Percentiles rank a stretch among this genome's conserved stretches.
phyloP scores from a whole-genome alignment of 2,113 vertebrate species.

The Anas platyrhynchos region DNA sequence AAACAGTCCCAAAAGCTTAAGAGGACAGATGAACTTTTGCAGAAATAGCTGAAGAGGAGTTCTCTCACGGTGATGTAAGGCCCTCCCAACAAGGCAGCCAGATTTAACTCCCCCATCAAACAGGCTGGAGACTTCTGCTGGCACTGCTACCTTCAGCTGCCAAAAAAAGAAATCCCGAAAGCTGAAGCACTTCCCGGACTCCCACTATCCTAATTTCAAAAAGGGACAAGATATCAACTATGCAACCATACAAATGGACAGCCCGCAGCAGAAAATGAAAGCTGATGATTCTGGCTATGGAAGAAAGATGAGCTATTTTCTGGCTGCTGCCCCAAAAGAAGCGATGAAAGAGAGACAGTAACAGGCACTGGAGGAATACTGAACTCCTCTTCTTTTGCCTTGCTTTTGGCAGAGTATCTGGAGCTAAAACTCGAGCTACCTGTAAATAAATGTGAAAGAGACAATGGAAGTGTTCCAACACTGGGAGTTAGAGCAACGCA shows the following conservation, averaged over 20 bases:
- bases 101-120: not conserved
- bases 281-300: not conserved
- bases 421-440: constrained; percentile 29
- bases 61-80: not conserved
- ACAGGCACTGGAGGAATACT: not conserved
- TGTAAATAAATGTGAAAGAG: constrained; percentile 27
- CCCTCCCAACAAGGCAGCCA: not conserved
- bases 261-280: not conserved
- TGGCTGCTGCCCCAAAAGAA: not conserved
- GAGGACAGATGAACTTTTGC: not conserved
- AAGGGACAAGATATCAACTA: not conserved
- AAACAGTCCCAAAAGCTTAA: not conserved
- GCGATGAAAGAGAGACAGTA: not conserved
- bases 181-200: not conserved
- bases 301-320: not conserved
- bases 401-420: not conserved
- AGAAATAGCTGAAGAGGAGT: not conserved
- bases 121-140: not conserved
- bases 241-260: not conserved
- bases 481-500: not conserved
- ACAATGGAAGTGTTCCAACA: not conserved
- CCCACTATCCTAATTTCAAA: not conserved
- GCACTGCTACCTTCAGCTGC: not conserved
- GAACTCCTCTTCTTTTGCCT: not conserved
- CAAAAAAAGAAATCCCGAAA: not conserved